Evolutionary conservation across 1,140 invertebrate species (phyloP).

Genomic region (Periplaneta americana): DNA sequence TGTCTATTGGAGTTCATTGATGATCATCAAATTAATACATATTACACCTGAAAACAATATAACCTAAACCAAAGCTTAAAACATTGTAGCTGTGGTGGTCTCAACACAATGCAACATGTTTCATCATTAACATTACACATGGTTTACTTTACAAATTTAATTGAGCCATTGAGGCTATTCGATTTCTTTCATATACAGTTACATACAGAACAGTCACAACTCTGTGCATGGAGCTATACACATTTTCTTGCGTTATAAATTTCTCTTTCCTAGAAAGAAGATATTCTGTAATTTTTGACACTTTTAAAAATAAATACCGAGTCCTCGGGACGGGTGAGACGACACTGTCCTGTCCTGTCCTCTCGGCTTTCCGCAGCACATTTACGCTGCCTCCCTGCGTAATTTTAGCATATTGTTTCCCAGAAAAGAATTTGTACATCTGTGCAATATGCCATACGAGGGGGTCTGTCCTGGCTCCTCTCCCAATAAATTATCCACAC

Average conservation of each 20-base stretch:
- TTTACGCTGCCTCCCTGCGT: not conserved
- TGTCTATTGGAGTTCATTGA: not conserved
- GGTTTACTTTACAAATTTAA: slow-evolving; percentile 9
- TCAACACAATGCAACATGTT: not conserved
- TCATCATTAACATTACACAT: not conserved
- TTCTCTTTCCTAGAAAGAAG: slow-evolving; percentile 11
- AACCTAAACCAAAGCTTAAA: not conserved
- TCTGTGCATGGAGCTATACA: slow-evolving; percentile 1
- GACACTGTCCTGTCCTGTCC: not conserved
- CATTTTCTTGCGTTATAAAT: not conserved
- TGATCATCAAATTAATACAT: not conserved
- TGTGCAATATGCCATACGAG: not conserved
- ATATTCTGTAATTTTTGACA: not conserved
- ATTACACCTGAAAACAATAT: not conserved
- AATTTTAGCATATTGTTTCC: too few species aligned
- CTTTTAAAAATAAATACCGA: slow-evolving; percentile 3
- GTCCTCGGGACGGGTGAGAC: not conserved
- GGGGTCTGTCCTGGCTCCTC: too few species aligned
- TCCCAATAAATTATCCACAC: slow-evolving; percentile 3
- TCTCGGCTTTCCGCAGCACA: too few species aligned
- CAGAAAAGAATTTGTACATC: not conserved
- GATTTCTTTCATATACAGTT: slow-evolving; percentile 1
- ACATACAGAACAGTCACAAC: not conserved
- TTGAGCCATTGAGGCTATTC: not conserved
- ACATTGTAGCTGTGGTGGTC: not conserved